A percentile compares a stretch with the other conserved stretches of the same genome.
Evolutionary conservation across 2,888 invertebrate species (phyloP).

Genomic region (Xylophagus ater): DNA sequence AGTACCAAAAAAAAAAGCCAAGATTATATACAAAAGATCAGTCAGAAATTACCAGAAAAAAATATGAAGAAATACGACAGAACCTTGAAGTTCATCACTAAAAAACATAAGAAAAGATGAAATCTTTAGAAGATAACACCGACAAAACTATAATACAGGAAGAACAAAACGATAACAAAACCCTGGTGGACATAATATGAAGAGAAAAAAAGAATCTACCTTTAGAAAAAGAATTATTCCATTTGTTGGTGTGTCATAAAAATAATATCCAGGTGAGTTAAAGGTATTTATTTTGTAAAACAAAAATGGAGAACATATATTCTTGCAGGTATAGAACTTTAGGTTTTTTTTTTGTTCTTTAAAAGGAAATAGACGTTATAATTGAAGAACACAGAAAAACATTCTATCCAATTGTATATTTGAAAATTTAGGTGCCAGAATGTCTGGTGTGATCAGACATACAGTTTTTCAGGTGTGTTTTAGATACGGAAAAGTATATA

Average conservation of each 20-base stretch:
- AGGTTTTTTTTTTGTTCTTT: too few species aligned
- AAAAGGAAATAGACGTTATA: too few species aligned
- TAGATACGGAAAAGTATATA: too few species aligned
- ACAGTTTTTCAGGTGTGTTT: too few species aligned
- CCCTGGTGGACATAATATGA: too few species aligned
- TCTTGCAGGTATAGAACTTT: too few species aligned
- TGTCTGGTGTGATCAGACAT: constrained; percentile 16
- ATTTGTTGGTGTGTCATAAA: constrained; percentile 17
- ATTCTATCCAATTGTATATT: too few species aligned
- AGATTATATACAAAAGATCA: constrained; percentile 9
- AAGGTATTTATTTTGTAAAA: too few species aligned
- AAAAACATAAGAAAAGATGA: constrained; percentile 4
- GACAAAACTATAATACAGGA: constrained; percentile 12
- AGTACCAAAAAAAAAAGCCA: constrained; percentile 12
- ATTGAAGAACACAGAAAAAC: too few species aligned
- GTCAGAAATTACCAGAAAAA: constrained; percentile 8
- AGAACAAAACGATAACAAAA: constrained; percentile 9
- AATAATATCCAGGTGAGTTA: constrained; percentile 17
- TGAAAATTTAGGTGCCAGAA: constrained; percentile 18
- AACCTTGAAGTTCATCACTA: constrained; percentile 3
- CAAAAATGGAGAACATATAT: too few species aligned
- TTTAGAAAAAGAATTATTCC: too few species aligned
- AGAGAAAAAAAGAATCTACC: too few species aligned
- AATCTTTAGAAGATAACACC: constrained; percentile 13
- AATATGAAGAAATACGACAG: constrained; percentile 3